A percentile compares a stretch with the other conserved stretches of the same genome.
phyloP scores from a whole-genome alignment of 2,113 vertebrate genomes.

The Raphicerus campestris region DNA sequence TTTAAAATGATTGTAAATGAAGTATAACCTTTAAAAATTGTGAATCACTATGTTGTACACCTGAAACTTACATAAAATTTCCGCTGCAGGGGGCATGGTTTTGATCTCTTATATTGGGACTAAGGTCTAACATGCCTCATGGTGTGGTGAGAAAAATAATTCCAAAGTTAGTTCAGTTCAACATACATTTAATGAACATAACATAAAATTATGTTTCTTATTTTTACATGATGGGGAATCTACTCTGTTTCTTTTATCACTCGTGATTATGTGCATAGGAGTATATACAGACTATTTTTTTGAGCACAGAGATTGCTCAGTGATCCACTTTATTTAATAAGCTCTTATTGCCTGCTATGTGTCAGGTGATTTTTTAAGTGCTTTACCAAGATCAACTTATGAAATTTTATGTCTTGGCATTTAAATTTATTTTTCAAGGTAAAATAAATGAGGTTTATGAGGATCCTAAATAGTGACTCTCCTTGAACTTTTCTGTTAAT shows the following conservation, averaged over 20 bases:
- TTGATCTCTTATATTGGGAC: neutral
- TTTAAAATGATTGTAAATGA: neutral
- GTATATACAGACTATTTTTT: neutral
- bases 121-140: neutral
- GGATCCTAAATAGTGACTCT: neutral
- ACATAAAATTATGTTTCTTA: neutral
- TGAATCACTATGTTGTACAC: neutral
- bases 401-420: neutral
- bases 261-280: neutral
- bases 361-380: neutral
- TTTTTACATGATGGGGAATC: neutral
- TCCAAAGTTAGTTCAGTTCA: neutral
- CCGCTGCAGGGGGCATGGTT: neutral
- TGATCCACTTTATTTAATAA: neutral
- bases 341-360: neutral
- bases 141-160: neutral
- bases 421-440: neutral
- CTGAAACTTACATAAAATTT: neutral
- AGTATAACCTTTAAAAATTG: neutral
- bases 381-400: neutral
- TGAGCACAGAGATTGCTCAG: neutral
- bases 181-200: neutral
- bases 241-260: neutral
- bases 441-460: neutral
- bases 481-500: neutral